Percentiles rank a stretch among this genome's conserved stretches.
Conservation (phyloP, 2,113 vertebrate species). For the Leuciscus idus region DNA sequence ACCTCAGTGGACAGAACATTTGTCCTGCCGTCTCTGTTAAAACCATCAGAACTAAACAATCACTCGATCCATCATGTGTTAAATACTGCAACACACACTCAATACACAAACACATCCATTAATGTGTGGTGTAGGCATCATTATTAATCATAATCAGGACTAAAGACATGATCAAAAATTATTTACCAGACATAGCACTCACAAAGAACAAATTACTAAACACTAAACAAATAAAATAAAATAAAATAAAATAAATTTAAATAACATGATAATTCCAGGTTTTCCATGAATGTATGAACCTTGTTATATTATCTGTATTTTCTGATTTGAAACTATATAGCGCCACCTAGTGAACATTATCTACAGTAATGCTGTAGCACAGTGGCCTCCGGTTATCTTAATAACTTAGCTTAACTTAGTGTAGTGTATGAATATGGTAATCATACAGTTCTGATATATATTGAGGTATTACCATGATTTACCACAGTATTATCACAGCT, state of each 20-base stretch:
- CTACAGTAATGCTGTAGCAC: background rate
- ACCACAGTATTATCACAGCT: no score
- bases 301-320: background rate
- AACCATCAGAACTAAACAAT: background rate
- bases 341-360: constrained; percentile 8
- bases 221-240: background rate
- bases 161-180: background rate
- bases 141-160: background rate
- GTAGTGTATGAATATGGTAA: background rate
- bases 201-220: background rate
- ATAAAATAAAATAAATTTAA: background rate
- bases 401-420: no score
- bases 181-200: background rate
- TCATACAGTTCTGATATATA: background rate
- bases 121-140: background rate
- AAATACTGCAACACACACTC: background rate
- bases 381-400: no score
- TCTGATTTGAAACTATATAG: background rate
- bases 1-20: constrained; percentile 29
- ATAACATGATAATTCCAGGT: background rate
- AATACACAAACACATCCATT: background rate
- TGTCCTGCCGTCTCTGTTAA: background rate
- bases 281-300: background rate
- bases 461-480: background rate
- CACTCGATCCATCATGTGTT: background rate